Evolutionary conservation across 2,113 vertebrate species (phyloP), one percentile per base, ranked within the genome.

Genomic region (Daboia siamensis): DNA sequence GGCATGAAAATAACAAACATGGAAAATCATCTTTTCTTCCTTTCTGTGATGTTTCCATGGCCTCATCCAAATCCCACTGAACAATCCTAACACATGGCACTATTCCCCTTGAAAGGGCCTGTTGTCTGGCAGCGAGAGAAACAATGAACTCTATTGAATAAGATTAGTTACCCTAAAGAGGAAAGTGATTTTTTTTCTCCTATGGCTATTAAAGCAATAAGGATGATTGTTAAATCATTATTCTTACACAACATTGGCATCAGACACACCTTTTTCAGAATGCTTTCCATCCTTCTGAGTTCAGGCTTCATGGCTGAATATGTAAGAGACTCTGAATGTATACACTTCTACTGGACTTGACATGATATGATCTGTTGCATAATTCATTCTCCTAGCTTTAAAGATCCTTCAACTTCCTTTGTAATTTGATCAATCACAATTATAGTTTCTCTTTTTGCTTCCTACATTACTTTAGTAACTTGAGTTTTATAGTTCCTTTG

Each of bases 131-230:
- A 80, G 48, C 1, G 44, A 86, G 2, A 94, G 93, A 97, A 94
- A 97, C 97, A 97, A 97, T 96, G 92, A 56, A 64, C 87, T 93
- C 97, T 96, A 95, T 97, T 97, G 97, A 97, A 97, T 95, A 93
- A 91, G 94, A 97, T 97, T 97, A 97, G 95, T 97, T 97, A 97
- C 95, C 97, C 97, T 96, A 96, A 95, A 95, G 96, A 96, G 97
- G 95, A 94, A 64, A 95, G 93, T 86, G 84, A 23, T 92, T 51
- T 96, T 52, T 1, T 48, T 46, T 23, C 17, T 33, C 52, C 9
- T 24, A 95, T 96, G 13, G 90, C 96, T 92, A 95, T 97, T 97
- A 95, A 8, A 96, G 96, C 90, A 94, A 97, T 96, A 95, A 94
- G 93, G 55, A 92, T 90, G 93, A 95, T 95, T 96, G 92, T 96